Evolutionary conservation across 2,113 vertebrate genomes (phyloP), one percentile per base, ranked within the genome.

Genomic region (Ictalurus furcatus): DNA sequence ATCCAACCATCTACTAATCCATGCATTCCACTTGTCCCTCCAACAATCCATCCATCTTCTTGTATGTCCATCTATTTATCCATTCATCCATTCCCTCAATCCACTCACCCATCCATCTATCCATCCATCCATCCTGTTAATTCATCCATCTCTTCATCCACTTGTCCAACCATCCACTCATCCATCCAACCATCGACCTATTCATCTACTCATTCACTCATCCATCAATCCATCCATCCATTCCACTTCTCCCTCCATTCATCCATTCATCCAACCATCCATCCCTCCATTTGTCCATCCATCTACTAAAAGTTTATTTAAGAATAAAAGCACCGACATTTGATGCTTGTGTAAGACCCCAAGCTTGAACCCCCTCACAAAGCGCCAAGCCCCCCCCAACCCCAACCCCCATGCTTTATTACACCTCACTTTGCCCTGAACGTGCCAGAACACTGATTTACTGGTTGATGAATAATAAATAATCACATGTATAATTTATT

Each of bases 361-460:
- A 40, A 34, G 67, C 2, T 21, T 40, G 17, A 21, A 40, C 93
- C 92, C 92, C 84, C 85, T 28, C 30, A 89, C 81, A 63, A 0
- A 28, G 8, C 19, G 34, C 0, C 21, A 34, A 4, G 54, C 16
- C 25, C 25, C 3, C 19, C 58, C 0, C 21, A 34, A 4, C 79
- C 16, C 25, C 25, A 44, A 5, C 92, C 87, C 81, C 91, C 93
- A 92, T 93, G 85, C 85, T 93, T 93, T 92, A 91, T 92, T 91
- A 92, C 90, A 93, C 90, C 91, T 90, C 92, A 91, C 34, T 2
- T 61, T 89, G 91, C 91, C 90, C 88, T 91, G 87, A 87, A 93
- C 92, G 92, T 85, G 90, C 92, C 93, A 92, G 85, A 88, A 89
- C 88, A 1, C 90, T 93, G 92, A 95, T 94, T 93, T 94, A 93